Conservation (phyloP, 2,888 invertebrate genomes). For the Acanthoscelides obtectus region DNA sequence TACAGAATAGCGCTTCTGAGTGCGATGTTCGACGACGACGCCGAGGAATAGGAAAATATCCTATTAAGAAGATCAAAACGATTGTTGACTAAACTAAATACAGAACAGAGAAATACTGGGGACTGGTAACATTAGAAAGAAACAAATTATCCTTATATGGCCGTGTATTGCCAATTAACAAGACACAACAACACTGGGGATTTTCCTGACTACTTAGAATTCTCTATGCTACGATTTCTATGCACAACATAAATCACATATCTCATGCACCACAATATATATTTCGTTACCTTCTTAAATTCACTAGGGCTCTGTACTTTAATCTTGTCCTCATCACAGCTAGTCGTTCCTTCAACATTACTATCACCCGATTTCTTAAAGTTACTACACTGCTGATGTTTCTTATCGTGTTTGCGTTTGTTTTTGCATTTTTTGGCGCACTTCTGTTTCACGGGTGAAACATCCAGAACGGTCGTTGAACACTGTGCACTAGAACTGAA, state of each 20-base stretch:
- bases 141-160: no score
- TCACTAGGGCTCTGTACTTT: constrained; percentile 12
- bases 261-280: neutral
- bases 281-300: constrained; percentile 20
- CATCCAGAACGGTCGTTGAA: constrained; percentile 4
- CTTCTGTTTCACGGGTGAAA: constrained; percentile 15
- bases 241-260: neutral
- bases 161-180: no score
- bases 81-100: no score
- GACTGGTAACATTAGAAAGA: no score
- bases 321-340: neutral
- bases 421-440: constrained; percentile 11
- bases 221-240: no score
- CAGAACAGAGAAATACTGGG: no score
- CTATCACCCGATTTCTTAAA: constrained; percentile 15
- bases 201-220: no score
- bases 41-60: no score
- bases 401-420: constrained; percentile 7
- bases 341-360: neutral
- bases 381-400: constrained; percentile 4
- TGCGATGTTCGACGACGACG: no score
- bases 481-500: neutral
- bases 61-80: no score
- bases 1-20: no score
- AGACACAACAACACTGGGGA: no score